Conservation (phyloP, 2,888 invertebrate genomes). For the Apeira syringaria region DNA sequence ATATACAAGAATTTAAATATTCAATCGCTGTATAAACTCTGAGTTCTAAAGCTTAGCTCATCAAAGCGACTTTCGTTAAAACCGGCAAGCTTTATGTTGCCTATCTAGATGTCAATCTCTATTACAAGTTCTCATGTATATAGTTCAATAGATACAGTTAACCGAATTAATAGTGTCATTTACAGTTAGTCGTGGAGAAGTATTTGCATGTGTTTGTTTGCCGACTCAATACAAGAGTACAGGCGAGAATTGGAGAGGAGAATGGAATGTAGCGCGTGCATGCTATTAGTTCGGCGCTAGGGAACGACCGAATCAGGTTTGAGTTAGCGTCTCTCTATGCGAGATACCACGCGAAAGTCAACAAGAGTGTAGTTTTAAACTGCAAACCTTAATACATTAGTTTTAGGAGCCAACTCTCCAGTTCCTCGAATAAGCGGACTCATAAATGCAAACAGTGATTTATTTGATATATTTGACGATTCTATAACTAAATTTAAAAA, state of each 20-base stretch:
- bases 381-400: too few species aligned
- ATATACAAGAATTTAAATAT: too few species aligned
- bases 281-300: slow-evolving; percentile 13
- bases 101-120: neutral
- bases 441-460: too few species aligned
- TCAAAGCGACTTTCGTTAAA: too few species aligned
- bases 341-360: neutral
- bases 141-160: slow-evolving; percentile 15
- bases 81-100: neutral
- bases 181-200: slow-evolving; percentile 21
- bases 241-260: neutral
- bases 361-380: neutral
- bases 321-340: neutral
- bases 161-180: slow-evolving; percentile 8
- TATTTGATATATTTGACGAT: too few species aligned
- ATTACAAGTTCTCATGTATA: neutral
- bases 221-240: slow-evolving; percentile 4
- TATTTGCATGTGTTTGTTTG: slow-evolving; percentile 23
- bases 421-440: too few species aligned
- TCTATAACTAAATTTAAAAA: too few species aligned
- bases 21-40: too few species aligned
- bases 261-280: slow-evolving; percentile 24
- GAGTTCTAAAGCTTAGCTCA: too few species aligned
- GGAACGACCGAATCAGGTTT: slow-evolving; percentile 11
- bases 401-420: too few species aligned